Conservation (phyloP, 1,140 invertebrate species). For the Latrodectus geometricus region DNA sequence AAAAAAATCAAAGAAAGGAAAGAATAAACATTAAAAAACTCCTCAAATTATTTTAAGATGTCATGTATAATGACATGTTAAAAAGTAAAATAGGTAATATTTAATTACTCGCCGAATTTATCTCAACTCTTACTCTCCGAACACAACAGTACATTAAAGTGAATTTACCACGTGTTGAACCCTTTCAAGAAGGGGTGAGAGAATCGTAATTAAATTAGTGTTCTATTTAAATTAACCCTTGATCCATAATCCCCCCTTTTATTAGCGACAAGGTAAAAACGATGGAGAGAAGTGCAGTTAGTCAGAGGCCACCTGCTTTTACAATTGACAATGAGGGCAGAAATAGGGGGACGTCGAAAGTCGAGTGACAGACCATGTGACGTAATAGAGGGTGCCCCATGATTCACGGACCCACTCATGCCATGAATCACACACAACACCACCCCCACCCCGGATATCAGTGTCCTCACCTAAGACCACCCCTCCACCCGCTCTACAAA, state of each 20-base stretch:
- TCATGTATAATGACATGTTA: too few relatives aligned
- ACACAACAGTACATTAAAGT: too few relatives aligned
- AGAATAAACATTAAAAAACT: too few relatives aligned
- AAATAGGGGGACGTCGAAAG: conserved; percentile 17
- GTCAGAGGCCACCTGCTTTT: neutral
- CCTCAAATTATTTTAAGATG: too few relatives aligned
- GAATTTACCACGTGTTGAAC: too few relatives aligned
- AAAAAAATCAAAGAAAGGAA: too few relatives aligned
- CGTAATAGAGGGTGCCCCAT: conserved; percentile 34
- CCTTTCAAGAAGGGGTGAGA: neutral
- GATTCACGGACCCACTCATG: conserved; percentile 56
- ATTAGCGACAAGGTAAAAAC: neutral
- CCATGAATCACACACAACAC: conserved; percentile 50
- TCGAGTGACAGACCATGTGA: conserved; percentile 33
- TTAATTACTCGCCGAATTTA: too few relatives aligned
- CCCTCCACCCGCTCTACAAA: conserved; percentile 13
- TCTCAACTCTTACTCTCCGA: too few relatives aligned
- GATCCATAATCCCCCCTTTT: neutral
- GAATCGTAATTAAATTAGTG: neutral
- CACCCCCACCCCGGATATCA: conserved; percentile 33
- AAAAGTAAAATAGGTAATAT: too few relatives aligned
- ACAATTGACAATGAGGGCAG: neutral
- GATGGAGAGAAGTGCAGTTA: neutral
- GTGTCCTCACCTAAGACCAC: conserved; percentile 25
- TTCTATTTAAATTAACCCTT: conserved; percentile 1